Conservation (phyloP, 2,888 invertebrate genomes). For the Nysson spinosus region DNA sequence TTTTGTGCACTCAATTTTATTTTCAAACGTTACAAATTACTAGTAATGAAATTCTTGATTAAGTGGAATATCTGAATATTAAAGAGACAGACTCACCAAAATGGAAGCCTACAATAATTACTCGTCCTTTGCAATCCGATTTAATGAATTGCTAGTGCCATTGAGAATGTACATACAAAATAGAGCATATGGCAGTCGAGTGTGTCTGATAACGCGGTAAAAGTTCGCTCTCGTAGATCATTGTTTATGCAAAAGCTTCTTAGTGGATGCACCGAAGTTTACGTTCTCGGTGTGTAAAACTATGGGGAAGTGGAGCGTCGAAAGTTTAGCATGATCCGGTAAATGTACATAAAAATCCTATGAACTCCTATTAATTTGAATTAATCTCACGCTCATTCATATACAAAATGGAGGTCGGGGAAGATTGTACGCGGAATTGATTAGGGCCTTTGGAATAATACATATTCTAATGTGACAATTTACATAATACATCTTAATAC, state of each 20-base stretch:
- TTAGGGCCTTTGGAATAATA: too few species aligned
- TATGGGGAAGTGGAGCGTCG: not conserved
- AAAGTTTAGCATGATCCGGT: constrained; percentile 12
- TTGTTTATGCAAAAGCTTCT: constrained; percentile 9
- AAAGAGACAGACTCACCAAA: too few species aligned
- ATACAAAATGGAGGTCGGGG: not conserved
- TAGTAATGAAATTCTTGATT: too few species aligned
- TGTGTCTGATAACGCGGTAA: not conserved
- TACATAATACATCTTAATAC: too few species aligned
- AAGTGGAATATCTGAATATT: too few species aligned
- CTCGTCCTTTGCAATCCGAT: too few species aligned
- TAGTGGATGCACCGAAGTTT: not conserved
- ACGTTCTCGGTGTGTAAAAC: not conserved
- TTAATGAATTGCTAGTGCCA: too few species aligned
- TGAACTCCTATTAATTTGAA: constrained; percentile 28
- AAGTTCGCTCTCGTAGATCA: not conserved
- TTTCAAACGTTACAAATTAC: too few species aligned
- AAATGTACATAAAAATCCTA: constrained; percentile 24
- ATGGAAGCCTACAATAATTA: too few species aligned
- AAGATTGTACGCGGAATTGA: too few species aligned
- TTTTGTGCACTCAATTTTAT: too few species aligned
- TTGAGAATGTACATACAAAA: not conserved
- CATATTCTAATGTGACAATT: too few species aligned
- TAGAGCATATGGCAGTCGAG: not conserved
- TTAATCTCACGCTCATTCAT: not conserved